Evolutionary conservation across 2,888 invertebrate genomes (phyloP), one percentile per base, ranked within the genome.

Genomic region (Mechanitis mazaeus): DNA sequence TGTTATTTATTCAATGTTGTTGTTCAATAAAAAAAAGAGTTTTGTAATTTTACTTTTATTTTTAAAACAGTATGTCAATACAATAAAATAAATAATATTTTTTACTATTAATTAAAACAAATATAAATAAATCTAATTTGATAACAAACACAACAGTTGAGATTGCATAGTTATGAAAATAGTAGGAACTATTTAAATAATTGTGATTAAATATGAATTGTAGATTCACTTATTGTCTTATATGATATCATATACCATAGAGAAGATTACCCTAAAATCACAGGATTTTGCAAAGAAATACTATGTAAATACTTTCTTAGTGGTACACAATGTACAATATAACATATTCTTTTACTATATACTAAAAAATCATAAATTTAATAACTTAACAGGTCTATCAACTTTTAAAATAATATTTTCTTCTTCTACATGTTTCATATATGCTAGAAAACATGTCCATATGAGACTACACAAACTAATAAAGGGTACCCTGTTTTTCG

Each of bases 391-490:
- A 54, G 58, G 46, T 20, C 50, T 50, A 50, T 56, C 47, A n/a
- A 54, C 12, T 28, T 59, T 54, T 62, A 60, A 53, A 60, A 73
- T 62, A 20, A 86, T 70, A 56, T 79, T 69, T 66, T 86, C 84
- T 72, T 84, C 84, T 60, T 90, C 88, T 63, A 85, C 72, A 68
- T 94, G 93, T 80, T 95, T 95, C 95, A 95, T 95, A 71, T 95
- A 95, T 0, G 95, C 95, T 60, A 95, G 86, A 76, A 95, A 95
- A 71, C 93, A 93, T 3, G 95, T 94, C 95, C 95, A 95, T 67
- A 94, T 79, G 58, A 95, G 90, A 78, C 95, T 95, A 78, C 95
- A 95, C 45, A 92, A 78, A 74, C 95, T 94, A 33, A 95, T 94
- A 73, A 95, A 95, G 35, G 94, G 93, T 4, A 95, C 95, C 68